Evolutionary conservation across 2,888 invertebrate species (phyloP), one percentile per base, ranked within the genome.

Genomic region (Imbricaverruca yamaguchii): DNA sequence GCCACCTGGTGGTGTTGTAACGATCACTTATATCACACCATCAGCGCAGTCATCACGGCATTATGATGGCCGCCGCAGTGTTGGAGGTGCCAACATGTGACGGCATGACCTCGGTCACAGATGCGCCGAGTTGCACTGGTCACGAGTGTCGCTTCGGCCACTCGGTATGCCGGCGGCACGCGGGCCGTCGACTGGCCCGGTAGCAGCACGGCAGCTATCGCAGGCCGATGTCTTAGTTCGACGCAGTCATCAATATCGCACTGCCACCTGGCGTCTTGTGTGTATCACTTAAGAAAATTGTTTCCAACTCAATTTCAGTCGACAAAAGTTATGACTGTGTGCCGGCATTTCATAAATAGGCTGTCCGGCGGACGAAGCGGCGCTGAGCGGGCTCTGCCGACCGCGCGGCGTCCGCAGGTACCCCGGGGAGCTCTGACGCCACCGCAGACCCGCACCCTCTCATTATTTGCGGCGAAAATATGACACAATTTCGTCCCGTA

Each of bases 201-300:
- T 1, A 59, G 11, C 59, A 59, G 7, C 59, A 59, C 65, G 11
- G 23, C 9, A n/a, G 61, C 61, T 23, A 2, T 53, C 53, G 53
- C 18, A 74, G 53, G 59, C 59, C 59, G 59, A 15, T 15, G 74
- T 25, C 69, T 74, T 53, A n/a, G 74, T 53, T 74, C 74, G 11
- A 18, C 25, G 25, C n/a, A 39, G 39, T 39, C 39, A 39, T 39
- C 39, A 39, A 59, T 13, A 59, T 59, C 59, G 59, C 59, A 15
- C 12, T 1, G 59, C 59, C 11, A 59, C 0, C 74, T 7, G 74
- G 15, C 18, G 53, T 23, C 53, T 53, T 74, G 74, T 74, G 74
- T 74, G 74, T 74, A 74, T 74, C 74, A 74, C 74, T 74, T 74
- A 74, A 74, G 74, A 53, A 74, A 74, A 74, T 74, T 74, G 74